Percentiles rank a stretch among this genome's conserved stretches.
These are phyloP conservation scores for Ciconia boyciana DNA, from an alignment of 2,113 vertebrate species.

Conservation along the genomic window DNA sequence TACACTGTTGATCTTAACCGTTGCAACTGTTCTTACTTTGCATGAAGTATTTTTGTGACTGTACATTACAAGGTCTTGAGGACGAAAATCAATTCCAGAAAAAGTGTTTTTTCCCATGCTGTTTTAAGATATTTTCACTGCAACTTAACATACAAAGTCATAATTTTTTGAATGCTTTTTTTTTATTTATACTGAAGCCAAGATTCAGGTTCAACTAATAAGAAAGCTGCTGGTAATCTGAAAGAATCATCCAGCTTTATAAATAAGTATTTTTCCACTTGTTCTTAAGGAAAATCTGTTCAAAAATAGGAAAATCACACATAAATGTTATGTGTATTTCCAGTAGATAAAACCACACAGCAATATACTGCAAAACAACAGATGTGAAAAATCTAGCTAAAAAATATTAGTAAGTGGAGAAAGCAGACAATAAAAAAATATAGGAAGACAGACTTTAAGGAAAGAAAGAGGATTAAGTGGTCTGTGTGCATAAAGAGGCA, in stretches of 20 bases:
- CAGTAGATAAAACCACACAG: not conserved
- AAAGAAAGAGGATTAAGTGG: not conserved
- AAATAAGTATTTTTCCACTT: not conserved
- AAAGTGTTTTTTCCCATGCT: not conserved
- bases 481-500: not conserved
- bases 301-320: not conserved
- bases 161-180: not conserved
- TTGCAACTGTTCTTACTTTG: not conserved
- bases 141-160: not conserved
- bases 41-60: not conserved
- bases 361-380: not conserved
- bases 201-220: not conserved
- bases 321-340: not conserved
- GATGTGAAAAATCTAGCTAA: not conserved
- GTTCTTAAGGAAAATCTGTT: not conserved
- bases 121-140: slow-evolving; percentile 46
- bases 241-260: not conserved
- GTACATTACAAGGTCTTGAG: not conserved
- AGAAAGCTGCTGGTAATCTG: not conserved
- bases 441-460: not conserved
- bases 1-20: not conserved
- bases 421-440: not conserved
- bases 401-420: not conserved
- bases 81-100: slow-evolving; percentile 38
- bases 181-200: slow-evolving; percentile 25